Evolutionary conservation across 1,140 invertebrate genomes (phyloP).

Genomic region (Goniozus legneri): DNA sequence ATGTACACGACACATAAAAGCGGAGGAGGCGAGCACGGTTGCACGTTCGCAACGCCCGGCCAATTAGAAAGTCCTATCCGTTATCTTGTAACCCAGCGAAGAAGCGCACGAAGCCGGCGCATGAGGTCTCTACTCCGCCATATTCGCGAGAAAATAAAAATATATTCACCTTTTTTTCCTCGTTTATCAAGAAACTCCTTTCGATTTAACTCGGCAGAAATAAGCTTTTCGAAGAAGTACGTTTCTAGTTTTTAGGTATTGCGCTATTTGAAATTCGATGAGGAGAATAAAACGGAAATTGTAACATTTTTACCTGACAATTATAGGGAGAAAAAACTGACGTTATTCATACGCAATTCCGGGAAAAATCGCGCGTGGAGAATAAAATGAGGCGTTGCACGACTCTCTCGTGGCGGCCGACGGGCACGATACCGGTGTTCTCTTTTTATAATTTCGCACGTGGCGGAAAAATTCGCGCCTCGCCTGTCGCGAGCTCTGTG

Average conservation of each 20-base stretch:
- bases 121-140: not conserved
- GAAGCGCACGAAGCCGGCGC: not conserved
- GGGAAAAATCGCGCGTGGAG: not conserved
- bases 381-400: too few relatives aligned
- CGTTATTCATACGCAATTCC: not conserved
- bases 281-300: not conserved
- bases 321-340: not conserved
- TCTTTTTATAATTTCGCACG: too few relatives aligned
- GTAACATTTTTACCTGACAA: not conserved
- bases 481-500: too few relatives aligned
- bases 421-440: too few relatives aligned
- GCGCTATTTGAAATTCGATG: not conserved
- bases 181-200: not conserved
- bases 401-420: too few relatives aligned
- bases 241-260: not conserved
- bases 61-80: conserved; percentile 3
- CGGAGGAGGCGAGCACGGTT: not conserved
- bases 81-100: not conserved
- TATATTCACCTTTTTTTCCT: not conserved
- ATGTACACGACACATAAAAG: conserved; percentile 1
- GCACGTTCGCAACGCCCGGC: not conserved
- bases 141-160: not conserved
- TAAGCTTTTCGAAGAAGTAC: not conserved
- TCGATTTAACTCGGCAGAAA: not conserved
- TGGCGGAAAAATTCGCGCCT: too few relatives aligned